These are phyloP conservation scores for Diarsia dahlii DNA, from an alignment of 2,888 invertebrate species.

Conservation along the genomic window DNA sequence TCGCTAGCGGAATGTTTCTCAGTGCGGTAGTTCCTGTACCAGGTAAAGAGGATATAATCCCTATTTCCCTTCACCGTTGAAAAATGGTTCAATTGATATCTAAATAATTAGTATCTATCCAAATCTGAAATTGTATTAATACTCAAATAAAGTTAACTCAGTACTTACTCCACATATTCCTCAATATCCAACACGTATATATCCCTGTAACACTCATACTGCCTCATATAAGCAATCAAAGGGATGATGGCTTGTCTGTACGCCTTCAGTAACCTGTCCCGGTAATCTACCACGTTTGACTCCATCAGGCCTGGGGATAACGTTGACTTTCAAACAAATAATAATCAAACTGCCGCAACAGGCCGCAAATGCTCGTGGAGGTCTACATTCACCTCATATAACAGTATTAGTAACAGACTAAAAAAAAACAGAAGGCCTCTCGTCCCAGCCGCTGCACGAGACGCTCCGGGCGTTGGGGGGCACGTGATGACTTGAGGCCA, in stretches of 20 bases:
- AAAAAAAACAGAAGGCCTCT: too few relatives aligned
- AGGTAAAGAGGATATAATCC: background rate
- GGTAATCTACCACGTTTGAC: constrained; percentile 84
- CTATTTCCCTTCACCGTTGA: background rate
- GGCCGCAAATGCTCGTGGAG: too few relatives aligned
- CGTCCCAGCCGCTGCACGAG: too few relatives aligned
- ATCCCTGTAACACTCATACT: constrained; percentile 92
- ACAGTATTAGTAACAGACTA: background rate
- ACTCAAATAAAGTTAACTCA: background rate
- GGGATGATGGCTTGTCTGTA: constrained; percentile 93
- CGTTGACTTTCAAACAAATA: background rate
- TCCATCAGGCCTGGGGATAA: constrained; percentile 82
- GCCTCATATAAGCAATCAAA: constrained; percentile 93
- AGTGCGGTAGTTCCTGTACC: constrained; percentile 80
- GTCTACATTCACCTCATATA: background rate
- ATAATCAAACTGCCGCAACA: too few relatives aligned
- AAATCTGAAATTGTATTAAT: background rate
- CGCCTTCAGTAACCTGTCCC: constrained; percentile 91
- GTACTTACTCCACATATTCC: constrained; percentile 93
- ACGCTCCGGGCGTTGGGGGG: too few relatives aligned
- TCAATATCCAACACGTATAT: constrained; percentile 92
- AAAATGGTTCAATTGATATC: background rate
- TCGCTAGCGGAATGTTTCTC: constrained; percentile 93
- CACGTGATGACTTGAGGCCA: too few relatives aligned
- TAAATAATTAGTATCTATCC: background rate